Conservation (phyloP, 2,888 invertebrate species). For the Rotaria sp. region DNA sequence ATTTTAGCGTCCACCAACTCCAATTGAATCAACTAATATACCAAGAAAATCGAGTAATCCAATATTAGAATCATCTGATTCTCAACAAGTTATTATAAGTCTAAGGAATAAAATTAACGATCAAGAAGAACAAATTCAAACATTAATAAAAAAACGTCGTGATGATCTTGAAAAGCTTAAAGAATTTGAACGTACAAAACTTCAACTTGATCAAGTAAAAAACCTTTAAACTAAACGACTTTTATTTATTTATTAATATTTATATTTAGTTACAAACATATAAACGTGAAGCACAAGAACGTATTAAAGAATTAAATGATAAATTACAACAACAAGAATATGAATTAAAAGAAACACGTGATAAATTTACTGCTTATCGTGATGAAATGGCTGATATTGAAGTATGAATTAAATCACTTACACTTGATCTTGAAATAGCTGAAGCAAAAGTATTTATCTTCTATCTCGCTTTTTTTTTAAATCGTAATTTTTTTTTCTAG, state of each 20-base stretch:
- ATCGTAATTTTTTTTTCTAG: background rate
- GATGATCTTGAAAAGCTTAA: slow-evolving; percentile 85
- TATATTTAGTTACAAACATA: slow-evolving; percentile 69
- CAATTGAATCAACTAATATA: background rate
- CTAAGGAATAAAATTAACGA: slow-evolving; percentile 63
- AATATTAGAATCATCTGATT: background rate
- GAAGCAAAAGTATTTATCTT: slow-evolving; percentile 68
- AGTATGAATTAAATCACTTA: slow-evolving; percentile 92
- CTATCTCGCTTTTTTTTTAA: background rate
- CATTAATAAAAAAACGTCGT: slow-evolving; percentile 69
- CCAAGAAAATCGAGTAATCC: background rate
- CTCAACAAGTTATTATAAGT: slow-evolving; percentile 21
- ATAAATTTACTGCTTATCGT: slow-evolving; percentile 75
- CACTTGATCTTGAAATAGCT: slow-evolving; percentile 96
- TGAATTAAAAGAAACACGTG: slow-evolving; percentile 79
- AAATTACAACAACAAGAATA: slow-evolving; percentile 63
- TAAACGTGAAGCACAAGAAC: slow-evolving; percentile 84
- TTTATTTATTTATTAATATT: background rate
- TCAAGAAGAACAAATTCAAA: slow-evolving; percentile 83
- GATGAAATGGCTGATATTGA: slow-evolving; percentile 87
- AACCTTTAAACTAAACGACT: slow-evolving; percentile 9
- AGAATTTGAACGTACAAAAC: slow-evolving; percentile 78
- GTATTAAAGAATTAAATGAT: slow-evolving; percentile 74
- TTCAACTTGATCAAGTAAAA: slow-evolving; percentile 77
- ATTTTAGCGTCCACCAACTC: background rate